Percentiles rank a stretch among this genome's conserved stretches.
phyloP scores from a whole-genome alignment of 2,888 invertebrate genomes.

The Eubasilissa splendida region DNA sequence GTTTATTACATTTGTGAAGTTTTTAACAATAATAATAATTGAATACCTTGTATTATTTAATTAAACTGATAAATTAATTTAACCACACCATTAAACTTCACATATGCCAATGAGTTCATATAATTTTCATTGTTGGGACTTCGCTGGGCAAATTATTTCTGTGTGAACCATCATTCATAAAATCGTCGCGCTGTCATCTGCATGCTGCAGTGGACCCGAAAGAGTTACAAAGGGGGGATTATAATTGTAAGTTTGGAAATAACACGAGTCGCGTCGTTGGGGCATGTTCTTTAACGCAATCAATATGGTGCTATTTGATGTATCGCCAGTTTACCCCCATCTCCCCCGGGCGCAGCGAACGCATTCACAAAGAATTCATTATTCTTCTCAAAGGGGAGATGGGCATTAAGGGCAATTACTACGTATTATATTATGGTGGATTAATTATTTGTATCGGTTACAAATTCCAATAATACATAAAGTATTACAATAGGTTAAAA shows the following conservation, averaged over 20 bases:
- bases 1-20: too few species aligned
- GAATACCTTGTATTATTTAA: too few species aligned
- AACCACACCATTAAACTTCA: too few species aligned
- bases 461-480: not conserved
- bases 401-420: constrained; percentile 47
- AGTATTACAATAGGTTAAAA: too few species aligned
- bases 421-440: constrained; percentile 39
- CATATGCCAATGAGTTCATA: too few species aligned
- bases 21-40: too few species aligned
- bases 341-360: constrained; percentile 42
- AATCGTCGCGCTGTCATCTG: constrained; percentile 40
- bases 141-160: constrained; percentile 9
- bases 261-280: constrained; percentile 45
- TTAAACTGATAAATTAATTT: too few species aligned
- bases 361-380: constrained; percentile 53
- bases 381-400: constrained; percentile 44
- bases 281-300: constrained; percentile 49
- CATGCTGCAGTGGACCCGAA: constrained; percentile 43
- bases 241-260: constrained; percentile 48
- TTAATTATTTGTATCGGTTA: constrained; percentile 44
- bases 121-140: too few species aligned
- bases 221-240: constrained; percentile 47
- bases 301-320: constrained; percentile 55
- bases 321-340: constrained; percentile 49
- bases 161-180: constrained; percentile 33